Conservation (phyloP, 1,140 invertebrate species). For the Hormaphis cornu region DNA sequence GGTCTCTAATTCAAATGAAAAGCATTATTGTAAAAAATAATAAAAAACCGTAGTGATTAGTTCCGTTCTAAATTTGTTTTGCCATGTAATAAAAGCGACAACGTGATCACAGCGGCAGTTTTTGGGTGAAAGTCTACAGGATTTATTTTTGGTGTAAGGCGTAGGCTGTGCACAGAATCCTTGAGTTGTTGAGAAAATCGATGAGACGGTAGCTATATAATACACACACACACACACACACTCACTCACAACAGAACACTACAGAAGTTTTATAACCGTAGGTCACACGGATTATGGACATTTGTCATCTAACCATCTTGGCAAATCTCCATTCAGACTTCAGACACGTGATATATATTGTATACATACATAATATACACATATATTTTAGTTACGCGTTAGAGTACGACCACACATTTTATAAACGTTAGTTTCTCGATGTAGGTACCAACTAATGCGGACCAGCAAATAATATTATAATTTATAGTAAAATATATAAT, state of each 20-base stretch:
- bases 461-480: too few species aligned
- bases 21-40: background rate
- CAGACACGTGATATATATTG: background rate
- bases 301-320: background rate
- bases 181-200: constrained; percentile 8
- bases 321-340: background rate
- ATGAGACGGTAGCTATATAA: constrained; percentile 2
- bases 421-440: too few species aligned
- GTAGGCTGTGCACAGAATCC: constrained; percentile 15
- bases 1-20: background rate
- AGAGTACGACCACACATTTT: too few species aligned
- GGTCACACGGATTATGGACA: constrained; percentile 9
- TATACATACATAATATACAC: background rate
- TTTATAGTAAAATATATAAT: background rate
- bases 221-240: background rate
- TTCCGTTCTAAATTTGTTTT: constrained; percentile 24
- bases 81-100: background rate
- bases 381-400: background rate
- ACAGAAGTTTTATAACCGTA: constrained; percentile 2
- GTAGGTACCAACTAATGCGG: too few species aligned
- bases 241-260: too few species aligned
- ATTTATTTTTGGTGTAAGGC: constrained; percentile 15
- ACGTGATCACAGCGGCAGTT: background rate
- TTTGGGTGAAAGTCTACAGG: constrained; percentile 22
- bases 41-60: background rate